phyloP scores from a whole-genome alignment of 2,888 invertebrate genomes.

The Minunthozetes semirufus region DNA sequence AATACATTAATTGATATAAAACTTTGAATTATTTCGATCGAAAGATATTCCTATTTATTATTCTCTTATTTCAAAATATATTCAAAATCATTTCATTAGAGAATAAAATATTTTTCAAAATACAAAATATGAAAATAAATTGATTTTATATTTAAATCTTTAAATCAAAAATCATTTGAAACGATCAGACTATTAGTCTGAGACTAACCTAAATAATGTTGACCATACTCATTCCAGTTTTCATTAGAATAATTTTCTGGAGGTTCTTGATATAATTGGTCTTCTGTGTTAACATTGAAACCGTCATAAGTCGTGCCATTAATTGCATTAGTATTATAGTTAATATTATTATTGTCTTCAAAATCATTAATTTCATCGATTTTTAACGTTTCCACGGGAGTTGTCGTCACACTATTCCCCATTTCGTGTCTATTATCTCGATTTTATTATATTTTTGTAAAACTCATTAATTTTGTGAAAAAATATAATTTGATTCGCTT shows the following conservation, averaged over 20 bases:
- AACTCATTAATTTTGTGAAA: too few relatives aligned
- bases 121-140: too few relatives aligned
- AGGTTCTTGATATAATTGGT: background rate
- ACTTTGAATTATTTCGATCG: too few relatives aligned
- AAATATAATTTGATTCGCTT: too few relatives aligned
- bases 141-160: too few relatives aligned
- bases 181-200: too few relatives aligned
- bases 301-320: background rate
- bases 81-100: too few relatives aligned
- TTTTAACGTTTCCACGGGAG: background rate
- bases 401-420: constrained; percentile 28
- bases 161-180: too few relatives aligned
- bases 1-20: too few relatives aligned
- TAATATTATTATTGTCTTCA: background rate
- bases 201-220: background rate
- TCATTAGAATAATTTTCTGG: background rate
- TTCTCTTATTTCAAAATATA: too few relatives aligned
- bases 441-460: background rate
- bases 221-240: background rate
- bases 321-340: background rate
- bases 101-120: too few relatives aligned
- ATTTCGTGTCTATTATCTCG: background rate
- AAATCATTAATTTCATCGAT: constrained; percentile 14
- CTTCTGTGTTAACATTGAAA: background rate
- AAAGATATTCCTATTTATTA: too few relatives aligned